Evolutionary conservation across 2,888 invertebrate species (phyloP).

Genomic region (Pachycephus smyrnensis): DNA sequence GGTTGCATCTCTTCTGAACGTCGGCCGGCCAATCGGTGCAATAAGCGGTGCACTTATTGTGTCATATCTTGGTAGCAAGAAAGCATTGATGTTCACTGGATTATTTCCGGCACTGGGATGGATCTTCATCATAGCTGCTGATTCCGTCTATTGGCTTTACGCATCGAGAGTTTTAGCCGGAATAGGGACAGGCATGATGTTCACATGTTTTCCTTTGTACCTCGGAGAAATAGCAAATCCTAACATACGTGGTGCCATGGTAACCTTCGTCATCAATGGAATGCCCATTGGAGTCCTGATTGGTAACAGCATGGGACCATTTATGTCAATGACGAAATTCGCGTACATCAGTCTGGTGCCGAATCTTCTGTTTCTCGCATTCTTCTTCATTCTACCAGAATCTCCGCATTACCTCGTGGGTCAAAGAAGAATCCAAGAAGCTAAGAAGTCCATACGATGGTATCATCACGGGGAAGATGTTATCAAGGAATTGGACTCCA

Average conservation of each 20-base stretch:
- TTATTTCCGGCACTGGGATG: conserved; percentile 42
- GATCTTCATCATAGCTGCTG: conserved; percentile 39
- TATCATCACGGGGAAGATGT: conserved; percentile 49
- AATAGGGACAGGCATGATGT: conserved; percentile 49
- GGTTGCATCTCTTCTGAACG: conserved; percentile 50
- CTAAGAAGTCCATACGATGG: conserved; percentile 46
- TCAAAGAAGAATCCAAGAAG: conserved; percentile 36
- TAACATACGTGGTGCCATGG: conserved; percentile 53
- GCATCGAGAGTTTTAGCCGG: conserved; percentile 39
- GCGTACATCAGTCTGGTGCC: conserved; percentile 48
- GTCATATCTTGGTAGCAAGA: conserved; percentile 48
- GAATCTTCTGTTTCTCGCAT: conserved; percentile 38
- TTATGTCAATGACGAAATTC: conserved; percentile 45
- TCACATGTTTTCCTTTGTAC: conserved; percentile 49
- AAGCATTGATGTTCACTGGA: conserved; percentile 37
- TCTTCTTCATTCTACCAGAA: conserved; percentile 51
- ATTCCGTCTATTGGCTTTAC: conserved; percentile 41
- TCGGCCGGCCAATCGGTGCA: conserved; percentile 50
- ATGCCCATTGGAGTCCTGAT: conserved; percentile 50
- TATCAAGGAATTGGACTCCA: conserved; percentile 38
- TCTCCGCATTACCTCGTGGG: conserved; percentile 52
- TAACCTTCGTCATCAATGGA: conserved; percentile 49
- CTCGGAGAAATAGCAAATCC: conserved; percentile 51
- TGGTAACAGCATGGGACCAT: conserved; percentile 53
- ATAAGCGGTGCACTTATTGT: conserved; percentile 37